Evolutionary conservation across 2,113 vertebrate genomes (phyloP).

Genomic region (Anas platyrhynchos): DNA sequence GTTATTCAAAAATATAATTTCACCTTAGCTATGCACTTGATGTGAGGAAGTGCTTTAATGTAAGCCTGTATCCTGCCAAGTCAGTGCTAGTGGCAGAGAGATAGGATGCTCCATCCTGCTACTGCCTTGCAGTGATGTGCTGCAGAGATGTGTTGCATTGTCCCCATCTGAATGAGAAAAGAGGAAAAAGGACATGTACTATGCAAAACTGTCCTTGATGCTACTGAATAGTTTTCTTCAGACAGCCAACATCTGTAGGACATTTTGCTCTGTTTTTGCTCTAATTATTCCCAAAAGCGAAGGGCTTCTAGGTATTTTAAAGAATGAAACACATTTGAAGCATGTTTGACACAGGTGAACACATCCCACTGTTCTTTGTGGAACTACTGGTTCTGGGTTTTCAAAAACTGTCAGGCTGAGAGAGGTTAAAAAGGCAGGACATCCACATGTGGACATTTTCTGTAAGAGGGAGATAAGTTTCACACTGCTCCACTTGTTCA

Average conservation of each 20-base stretch:
- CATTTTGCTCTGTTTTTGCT: not conserved
- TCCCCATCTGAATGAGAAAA: not conserved
- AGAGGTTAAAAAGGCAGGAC: not conserved
- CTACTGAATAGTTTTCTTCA: not conserved
- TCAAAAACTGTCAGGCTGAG: not conserved
- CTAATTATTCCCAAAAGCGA: not conserved
- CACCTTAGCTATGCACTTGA: not conserved
- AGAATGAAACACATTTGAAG: not conserved
- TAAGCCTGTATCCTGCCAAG: not conserved
- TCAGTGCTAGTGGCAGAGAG: not conserved
- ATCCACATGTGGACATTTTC: not conserved
- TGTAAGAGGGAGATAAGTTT: not conserved
- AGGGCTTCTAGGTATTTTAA: not conserved
- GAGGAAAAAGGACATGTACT: not conserved
- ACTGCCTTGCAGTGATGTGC: fast-evolving
- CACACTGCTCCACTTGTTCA: not conserved
- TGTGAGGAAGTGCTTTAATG: not conserved
- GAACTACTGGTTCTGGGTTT: not conserved
- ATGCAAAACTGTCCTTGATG: not conserved
- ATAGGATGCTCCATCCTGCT: not conserved
- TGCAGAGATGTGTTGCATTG: fast-evolving
- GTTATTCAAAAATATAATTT: not conserved
- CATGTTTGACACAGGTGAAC: not conserved
- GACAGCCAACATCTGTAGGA: not conserved
- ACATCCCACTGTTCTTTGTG: not conserved